Conservation (phyloP, 2,888 invertebrate species). For the Pimpla rufipes region DNA sequence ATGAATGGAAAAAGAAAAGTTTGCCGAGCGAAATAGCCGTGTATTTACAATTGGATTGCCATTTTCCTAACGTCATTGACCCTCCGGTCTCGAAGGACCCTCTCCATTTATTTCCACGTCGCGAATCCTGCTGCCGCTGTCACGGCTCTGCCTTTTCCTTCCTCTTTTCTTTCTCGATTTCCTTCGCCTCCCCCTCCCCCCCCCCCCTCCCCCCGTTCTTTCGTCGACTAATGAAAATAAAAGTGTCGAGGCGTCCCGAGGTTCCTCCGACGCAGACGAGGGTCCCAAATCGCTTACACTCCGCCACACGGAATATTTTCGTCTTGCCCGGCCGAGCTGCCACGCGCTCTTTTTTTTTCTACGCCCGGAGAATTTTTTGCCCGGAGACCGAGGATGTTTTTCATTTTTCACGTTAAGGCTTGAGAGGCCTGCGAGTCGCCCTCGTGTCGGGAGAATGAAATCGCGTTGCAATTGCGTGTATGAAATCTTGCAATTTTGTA, state of each 20-base stretch:
- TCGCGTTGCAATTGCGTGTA: too few relatives aligned
- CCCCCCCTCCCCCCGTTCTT: constrained; percentile 11
- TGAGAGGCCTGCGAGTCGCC: too few relatives aligned
- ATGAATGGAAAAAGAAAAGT: constrained; percentile 43
- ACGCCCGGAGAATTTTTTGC: too few relatives aligned
- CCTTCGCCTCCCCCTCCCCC: not conserved
- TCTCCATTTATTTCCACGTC: constrained; percentile 26
- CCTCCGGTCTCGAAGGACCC: constrained; percentile 32
- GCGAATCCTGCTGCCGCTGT: not conserved
- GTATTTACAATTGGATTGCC: constrained; percentile 57
- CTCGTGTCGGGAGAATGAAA: too few relatives aligned
- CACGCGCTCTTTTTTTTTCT: too few relatives aligned
- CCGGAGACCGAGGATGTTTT: too few relatives aligned
- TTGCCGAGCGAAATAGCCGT: constrained; percentile 5
- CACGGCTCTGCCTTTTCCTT: not conserved
- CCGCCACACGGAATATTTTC: constrained; percentile 10
- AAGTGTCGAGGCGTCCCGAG: constrained; percentile 27
- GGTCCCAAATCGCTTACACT: constrained; percentile 6
- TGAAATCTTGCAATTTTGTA: too few relatives aligned
- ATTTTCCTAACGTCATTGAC: constrained; percentile 52
- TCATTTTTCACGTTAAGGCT: too few relatives aligned
- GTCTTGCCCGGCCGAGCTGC: not conserved
- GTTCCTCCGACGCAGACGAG: constrained; percentile 33
- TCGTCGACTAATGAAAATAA: constrained; percentile 53
- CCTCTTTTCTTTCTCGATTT: not conserved